Percentiles rank a stretch among this genome's conserved stretches.
Conservation (phyloP, 2,888 invertebrate genomes). For the Bombylius major region DNA sequence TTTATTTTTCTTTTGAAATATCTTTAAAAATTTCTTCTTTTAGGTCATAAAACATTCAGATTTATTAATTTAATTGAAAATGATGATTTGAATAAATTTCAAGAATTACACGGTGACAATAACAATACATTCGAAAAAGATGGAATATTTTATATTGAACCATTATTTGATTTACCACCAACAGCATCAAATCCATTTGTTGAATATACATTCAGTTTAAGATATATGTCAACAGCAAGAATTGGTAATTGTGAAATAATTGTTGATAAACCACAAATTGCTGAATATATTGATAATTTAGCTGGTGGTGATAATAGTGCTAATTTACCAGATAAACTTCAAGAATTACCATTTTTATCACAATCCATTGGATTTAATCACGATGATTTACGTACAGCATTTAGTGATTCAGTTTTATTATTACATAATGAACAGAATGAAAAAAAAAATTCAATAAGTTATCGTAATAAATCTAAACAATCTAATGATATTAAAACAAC, state of each 20-base stretch:
- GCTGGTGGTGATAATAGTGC: conserved; percentile 13
- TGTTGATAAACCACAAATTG: conserved; percentile 4
- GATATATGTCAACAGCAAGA: conserved; percentile 17
- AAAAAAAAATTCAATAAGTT: too few species aligned
- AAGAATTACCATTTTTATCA: too few species aligned
- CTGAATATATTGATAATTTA: conserved; percentile 12
- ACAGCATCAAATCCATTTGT: conserved; percentile 20
- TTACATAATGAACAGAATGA: neutral
- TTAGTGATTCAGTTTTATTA: conserved; percentile 5
- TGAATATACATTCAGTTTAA: conserved; percentile 23
- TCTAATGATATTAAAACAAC: too few species aligned
- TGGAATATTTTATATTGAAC: conserved; percentile 5
- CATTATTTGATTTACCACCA: conserved; percentile 19
- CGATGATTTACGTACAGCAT: neutral
- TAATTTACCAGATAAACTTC: neutral
- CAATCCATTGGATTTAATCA: too few species aligned
- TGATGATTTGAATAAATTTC: conserved; percentile 16
- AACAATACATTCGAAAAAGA: conserved; percentile 8
- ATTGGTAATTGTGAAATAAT: conserved; percentile 10
- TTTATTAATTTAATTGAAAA: conserved; percentile 22
- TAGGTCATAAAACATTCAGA: conserved; percentile 25
- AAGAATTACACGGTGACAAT: neutral
- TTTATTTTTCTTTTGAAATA: neutral
- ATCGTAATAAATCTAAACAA: too few species aligned
- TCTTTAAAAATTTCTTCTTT: neutral